Base-by-base conservation (phyloP, 2,888 invertebrate genomes). In the Brachypterus glaber region DNA sequence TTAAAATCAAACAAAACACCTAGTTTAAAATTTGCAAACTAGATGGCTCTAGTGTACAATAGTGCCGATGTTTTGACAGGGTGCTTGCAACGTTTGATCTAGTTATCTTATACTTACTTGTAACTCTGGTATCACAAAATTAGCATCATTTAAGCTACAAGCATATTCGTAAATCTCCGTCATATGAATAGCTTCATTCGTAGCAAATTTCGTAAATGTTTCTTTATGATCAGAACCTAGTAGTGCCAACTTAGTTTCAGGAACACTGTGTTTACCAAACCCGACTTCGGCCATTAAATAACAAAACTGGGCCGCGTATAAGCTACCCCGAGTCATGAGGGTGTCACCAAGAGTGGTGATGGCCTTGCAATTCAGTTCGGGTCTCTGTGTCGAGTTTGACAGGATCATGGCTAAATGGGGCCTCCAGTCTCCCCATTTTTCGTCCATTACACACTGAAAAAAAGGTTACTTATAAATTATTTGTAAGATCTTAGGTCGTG, bases 141-240 rank as follows among this genome's bases (percentile, higher is more conserved):
- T 73, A 14, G 78, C 74, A 57, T 82, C 82, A 48, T 79, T 82
- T 33, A 95, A 71, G 41, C 83, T 79, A 46, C 85, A 74, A 3
- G 92, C 93, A 63, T 91, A 96, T 66, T 95, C 95, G 64, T 91
- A 95, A 42, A 95, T 82, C 69, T 95, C 93, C 0, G 95, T 95
- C 67, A 92, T 84, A 69, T 93, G 87, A 43, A 95, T 82, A 14
- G 92, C 88, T 59, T 83, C 82, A 59, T 82, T 82, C 36, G 75
- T 78, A 26, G 84, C 82, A 62, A 89, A 83, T 55, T 77, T 73
- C 12, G 60, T 60, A 54, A 82, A 81, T 52, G 72, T 67, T 40
- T 74, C 72, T 45, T 81, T 74, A 45, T 83, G 76, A 53, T 80
- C 79, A 4, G 84, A 76, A 40, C 91, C 86, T 46, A 95, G 73